Base-by-base conservation (phyloP, 92 coral and sea anemone genomes). In the Porites divaricata region DNA sequence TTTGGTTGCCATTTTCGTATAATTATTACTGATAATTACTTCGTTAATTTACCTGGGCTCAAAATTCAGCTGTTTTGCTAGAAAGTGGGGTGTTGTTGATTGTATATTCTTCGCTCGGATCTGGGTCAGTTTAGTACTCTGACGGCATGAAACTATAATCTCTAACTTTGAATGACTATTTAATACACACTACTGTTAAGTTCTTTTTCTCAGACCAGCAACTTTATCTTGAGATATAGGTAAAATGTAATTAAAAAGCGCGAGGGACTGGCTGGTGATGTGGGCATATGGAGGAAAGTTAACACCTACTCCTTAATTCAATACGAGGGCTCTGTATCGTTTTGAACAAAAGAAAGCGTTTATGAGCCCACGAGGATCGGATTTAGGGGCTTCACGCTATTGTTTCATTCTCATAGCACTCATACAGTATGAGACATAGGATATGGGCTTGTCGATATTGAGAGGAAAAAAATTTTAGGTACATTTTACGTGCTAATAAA, bases 251-350 rank as follows among this genome's bases (percentile, higher is more conserved):
- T 80, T 76, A 23, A 54, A 57, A 54, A 53, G 64, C 11, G n/a
- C 35, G 58, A 35, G 45, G 45, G 45, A 6, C 45, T 35, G 45
- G 45, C 45, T 35, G 45, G 45, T 35, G 53, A 75, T 2, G 35
- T 53, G n/a, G 57, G 35, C 85, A 80, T 67, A 80, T 80, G 85
- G 79, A 49, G 4, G 45, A 79, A 69, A 22, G 56, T 80, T 67
- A 57, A 45, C 85, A 56, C 85, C 76, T 80, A 3, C 24, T 17
- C 12, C 63, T 68, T 53, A 68, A 67, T 81, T 59, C 71, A 82
- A 82, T 82, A 45, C 62, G 16, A 56, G 28, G 17, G 49, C 61
- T 23, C 25, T 61, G 86, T 81, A 81, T 70, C 86, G 24, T 63
- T 72, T 62, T 61, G 49, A 52, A 82, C 86, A 82, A 81, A 81